Percentiles rank a stretch among this genome's conserved stretches.
Evolutionary conservation across 2,888 invertebrate genomes (phyloP).

Genomic region (Anthophora plumipes): DNA sequence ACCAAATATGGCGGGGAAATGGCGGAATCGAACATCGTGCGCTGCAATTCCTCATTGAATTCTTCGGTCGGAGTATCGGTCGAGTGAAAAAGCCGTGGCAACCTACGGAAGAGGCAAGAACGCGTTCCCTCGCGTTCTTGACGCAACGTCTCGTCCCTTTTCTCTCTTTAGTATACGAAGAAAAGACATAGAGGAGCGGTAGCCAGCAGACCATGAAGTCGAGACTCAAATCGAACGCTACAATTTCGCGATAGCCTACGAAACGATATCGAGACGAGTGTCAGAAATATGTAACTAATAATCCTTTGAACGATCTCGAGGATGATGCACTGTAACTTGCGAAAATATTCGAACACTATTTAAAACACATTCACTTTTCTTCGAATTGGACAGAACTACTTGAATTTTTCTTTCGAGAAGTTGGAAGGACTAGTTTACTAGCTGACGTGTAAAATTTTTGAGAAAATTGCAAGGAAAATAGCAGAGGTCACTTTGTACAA

Average conservation of each 20-base stretch:
- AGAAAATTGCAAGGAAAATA: too few relatives aligned
- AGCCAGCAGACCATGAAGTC: constrained; percentile 81
- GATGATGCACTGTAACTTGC: not conserved
- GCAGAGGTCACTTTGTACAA: too few relatives aligned
- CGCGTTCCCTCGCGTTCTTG: constrained; percentile 70
- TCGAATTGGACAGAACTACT: too few relatives aligned
- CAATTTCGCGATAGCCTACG: constrained; percentile 73
- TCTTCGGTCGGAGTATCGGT: constrained; percentile 60
- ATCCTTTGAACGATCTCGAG: not conserved
- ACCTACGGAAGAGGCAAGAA: constrained; percentile 69
- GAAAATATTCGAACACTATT: too few relatives aligned
- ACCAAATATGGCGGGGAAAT: constrained; percentile 55
- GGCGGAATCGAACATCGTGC: constrained; percentile 54
- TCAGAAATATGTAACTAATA: constrained; percentile 37
- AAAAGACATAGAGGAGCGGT: constrained; percentile 77
- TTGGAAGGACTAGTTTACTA: too few relatives aligned
- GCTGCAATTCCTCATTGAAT: constrained; percentile 62
- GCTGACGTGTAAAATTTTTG: too few relatives aligned
- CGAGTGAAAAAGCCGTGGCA: constrained; percentile 63
- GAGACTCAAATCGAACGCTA: constrained; percentile 79
- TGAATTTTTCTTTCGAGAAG: too few relatives aligned
- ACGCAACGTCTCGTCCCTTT: constrained; percentile 64
- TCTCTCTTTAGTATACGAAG: constrained; percentile 69
- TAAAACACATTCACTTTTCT: too few relatives aligned
- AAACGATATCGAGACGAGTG: constrained; percentile 67